These are phyloP conservation scores for Armadillidium nasatum DNA, from an alignment of 1,140 invertebrate genomes.

Conservation along the genomic window DNA sequence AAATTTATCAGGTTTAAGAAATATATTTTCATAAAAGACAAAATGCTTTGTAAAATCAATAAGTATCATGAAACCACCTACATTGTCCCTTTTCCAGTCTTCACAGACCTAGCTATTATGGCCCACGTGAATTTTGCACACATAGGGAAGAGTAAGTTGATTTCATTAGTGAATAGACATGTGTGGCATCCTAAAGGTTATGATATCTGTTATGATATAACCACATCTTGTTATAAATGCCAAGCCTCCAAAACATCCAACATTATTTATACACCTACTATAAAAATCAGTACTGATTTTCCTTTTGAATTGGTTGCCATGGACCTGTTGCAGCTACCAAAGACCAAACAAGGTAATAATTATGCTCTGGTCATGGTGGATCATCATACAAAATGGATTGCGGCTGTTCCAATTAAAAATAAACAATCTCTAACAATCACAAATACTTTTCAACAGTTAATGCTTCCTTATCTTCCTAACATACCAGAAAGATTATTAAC, in stretches of 20 bases:
- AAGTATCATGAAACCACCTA: no score
- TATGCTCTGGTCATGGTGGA: not conserved
- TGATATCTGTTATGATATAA: no score
- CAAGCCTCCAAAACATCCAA: not conserved
- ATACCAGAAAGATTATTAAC: not conserved
- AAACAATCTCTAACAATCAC: not conserved
- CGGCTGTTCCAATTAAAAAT: not conserved
- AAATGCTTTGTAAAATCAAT: no score
- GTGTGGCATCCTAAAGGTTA: no score
- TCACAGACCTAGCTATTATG: no score
- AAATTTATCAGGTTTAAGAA: no score
- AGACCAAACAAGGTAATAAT: not conserved
- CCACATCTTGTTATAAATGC: no score
- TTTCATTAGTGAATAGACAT: no score
- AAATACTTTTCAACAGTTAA: not conserved
- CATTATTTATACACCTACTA: not conserved
- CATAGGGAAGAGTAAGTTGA: no score
- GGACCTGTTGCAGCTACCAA: constrained; percentile 1
- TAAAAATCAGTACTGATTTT: not conserved
- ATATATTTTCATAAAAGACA: no score
- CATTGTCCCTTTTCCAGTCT: no score
- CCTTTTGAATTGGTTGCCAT: constrained; percentile 17
- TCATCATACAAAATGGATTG: constrained; percentile 16
- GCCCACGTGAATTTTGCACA: no score
- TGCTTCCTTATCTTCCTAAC: not conserved